These are phyloP conservation scores for Cepaea nemoralis DNA, from an alignment of 1,140 invertebrate species.

Conservation along the genomic window DNA sequence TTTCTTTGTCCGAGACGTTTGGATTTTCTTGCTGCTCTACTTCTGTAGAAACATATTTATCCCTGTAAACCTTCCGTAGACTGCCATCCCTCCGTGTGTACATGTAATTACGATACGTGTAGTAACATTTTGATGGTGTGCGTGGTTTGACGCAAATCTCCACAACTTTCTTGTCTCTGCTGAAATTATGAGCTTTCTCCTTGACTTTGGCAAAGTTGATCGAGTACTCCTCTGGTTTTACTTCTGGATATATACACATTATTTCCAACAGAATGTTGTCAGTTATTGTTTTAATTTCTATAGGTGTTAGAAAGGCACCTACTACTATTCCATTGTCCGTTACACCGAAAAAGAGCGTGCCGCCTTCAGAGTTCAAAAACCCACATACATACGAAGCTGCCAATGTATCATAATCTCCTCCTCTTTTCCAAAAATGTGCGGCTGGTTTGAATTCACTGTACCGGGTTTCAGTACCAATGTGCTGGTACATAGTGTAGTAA, in stretches of 20 bases:
- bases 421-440: neutral
- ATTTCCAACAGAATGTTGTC: neutral
- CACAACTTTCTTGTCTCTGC: neutral
- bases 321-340: constrained; percentile 17
- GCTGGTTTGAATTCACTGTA: constrained; percentile 20
- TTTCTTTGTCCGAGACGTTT: no score
- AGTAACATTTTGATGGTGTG: neutral
- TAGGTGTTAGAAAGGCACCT: neutral
- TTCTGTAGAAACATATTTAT: no score
- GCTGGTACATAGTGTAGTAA: neutral
- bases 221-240: neutral
- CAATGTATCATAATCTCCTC: neutral
- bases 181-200: neutral
- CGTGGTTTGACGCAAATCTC: constrained; percentile 34
- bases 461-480: constrained; percentile 27
- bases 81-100: constrained; percentile 28
- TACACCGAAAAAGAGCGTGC: constrained; percentile 29
- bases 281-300: neutral
- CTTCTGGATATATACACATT: neutral
- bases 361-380: constrained; percentile 35
- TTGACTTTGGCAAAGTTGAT: constrained; percentile 25
- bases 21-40: no score
- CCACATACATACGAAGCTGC: constrained; percentile 18
- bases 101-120: neutral
- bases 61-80: no score